Evolutionary conservation across 2,888 invertebrate species (phyloP), one percentile per base, ranked within the genome.

Genomic region (Drosophila mimetica): DNA sequence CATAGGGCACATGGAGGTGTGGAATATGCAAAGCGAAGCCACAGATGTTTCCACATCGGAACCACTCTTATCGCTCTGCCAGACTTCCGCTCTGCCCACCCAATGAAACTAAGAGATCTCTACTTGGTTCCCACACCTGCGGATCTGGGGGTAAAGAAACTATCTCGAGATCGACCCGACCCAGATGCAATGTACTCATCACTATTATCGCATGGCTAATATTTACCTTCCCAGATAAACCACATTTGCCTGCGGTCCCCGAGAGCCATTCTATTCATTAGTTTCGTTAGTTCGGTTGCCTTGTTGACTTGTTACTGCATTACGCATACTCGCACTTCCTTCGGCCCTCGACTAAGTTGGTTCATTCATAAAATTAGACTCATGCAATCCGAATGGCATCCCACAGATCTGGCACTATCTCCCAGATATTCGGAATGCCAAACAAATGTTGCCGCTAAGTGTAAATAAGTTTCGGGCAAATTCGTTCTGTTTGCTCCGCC

Each of bases 301-400:
- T 59, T 88, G 72, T 87, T 84, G 84, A 74, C 66, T 70, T 88
- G 77, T 89, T 78, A 90, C 89, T 76, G 88, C 81, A 89, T 90
- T 90, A 90, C 90, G 90, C 89, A 87, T 76, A 77, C 86, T 88
- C 83, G 77, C 80, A 89, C 89, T 87, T 89, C 84, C 76, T 61
- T 52, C 32, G 34, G 37, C 18, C 64, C 46, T 66, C 30, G 59
- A 69, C 50, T 67, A 70, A 79, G 67, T 67, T 52, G 74, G 69
- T 85, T 84, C 84, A 84, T 84, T 84, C 86, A 87, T 84, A 77
- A 87, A 79, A 77, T 74, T 79, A 79, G 58, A 46, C 46, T 61
- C 55, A 57, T 46, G 60, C 60, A 58, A 61, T 46, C 36, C 22
- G 46, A 61, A 59, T 64, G 36, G 44, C 50, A 64, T 64, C 64